phyloP scores from a whole-genome alignment of 2,888 invertebrate genomes.

The Dermolepida albohirtum region DNA sequence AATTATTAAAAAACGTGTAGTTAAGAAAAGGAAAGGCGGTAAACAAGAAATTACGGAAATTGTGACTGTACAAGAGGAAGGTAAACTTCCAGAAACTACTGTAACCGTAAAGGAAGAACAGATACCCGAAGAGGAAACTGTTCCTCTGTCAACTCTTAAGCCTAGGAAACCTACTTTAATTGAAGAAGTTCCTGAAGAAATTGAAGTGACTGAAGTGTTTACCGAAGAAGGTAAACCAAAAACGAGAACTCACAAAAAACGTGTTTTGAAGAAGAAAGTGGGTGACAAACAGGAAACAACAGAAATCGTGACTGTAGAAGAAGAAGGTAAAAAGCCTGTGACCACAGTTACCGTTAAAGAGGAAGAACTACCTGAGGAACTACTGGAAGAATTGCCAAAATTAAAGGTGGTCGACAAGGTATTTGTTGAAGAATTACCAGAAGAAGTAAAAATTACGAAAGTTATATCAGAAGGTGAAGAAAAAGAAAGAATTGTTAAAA shows the following conservation, averaged over 20 bases:
- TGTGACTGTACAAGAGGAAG: conserved; percentile 56
- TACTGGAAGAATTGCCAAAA: conserved; percentile 41
- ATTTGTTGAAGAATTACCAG: conserved; percentile 53
- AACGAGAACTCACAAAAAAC: conserved; percentile 53
- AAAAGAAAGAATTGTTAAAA: conserved; percentile 57
- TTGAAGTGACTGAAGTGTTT: conserved; percentile 49
- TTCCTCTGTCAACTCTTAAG: conserved; percentile 39
- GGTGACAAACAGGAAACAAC: conserved; percentile 53
- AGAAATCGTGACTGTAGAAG: conserved; percentile 59
- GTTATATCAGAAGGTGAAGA: conserved; percentile 52
- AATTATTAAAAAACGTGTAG: conserved; percentile 57
- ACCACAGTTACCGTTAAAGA: conserved; percentile 56
- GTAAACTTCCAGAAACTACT: conserved; percentile 54
- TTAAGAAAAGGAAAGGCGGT: conserved; percentile 59
- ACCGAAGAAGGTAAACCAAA: conserved; percentile 50
- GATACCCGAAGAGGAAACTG: conserved; percentile 52
- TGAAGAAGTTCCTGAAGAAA: conserved; percentile 57
- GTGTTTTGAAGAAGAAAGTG: conserved; percentile 45
- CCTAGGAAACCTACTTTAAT: conserved; percentile 44
- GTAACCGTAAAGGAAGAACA: conserved; percentile 53
- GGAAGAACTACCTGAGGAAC: conserved; percentile 51
- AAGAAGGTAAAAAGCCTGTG: conserved; percentile 57
- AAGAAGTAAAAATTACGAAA: conserved; percentile 54
- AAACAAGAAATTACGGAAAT: conserved; percentile 60
- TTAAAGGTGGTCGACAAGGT: conserved; percentile 49